A percentile compares a stretch with the other conserved stretches of the same genome.
Evolutionary conservation across 2,113 vertebrate species (phyloP).

Genomic region (Bubalus kerabau): DNA sequence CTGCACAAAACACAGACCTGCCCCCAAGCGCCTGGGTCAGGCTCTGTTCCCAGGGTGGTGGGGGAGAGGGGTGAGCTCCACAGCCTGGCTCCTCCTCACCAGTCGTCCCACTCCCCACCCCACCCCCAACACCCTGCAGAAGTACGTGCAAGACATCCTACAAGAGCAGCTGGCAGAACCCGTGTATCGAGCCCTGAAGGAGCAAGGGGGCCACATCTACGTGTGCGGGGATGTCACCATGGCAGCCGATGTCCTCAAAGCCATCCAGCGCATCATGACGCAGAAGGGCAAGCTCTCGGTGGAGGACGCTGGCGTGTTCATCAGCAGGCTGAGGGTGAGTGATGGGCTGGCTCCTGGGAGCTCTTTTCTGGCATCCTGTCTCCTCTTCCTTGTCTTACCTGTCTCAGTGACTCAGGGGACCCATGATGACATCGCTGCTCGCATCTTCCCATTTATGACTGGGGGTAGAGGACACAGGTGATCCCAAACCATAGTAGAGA

Average conservation of each 20-base stretch:
- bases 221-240: constrained; percentile 98
- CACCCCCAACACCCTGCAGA: constrained; percentile 77
- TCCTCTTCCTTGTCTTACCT: background rate
- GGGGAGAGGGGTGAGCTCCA: fast-evolving
- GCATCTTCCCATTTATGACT: background rate
- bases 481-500: too few species aligned
- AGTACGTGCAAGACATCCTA: constrained; percentile 96
- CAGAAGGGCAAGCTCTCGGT: constrained; percentile 89
- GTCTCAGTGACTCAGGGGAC: background rate
- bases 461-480: background rate
- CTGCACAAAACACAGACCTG: background rate
- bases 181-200: constrained; percentile 89
- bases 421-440: background rate
- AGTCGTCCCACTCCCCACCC: background rate
- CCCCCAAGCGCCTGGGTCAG: too few species aligned
- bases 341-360: fast-evolving
- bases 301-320: constrained; percentile 92
- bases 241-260: constrained; percentile 97
- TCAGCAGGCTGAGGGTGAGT: constrained; percentile 94
- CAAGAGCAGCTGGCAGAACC: constrained; percentile 92
- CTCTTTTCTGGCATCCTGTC: background rate
- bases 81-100: fast-evolving
- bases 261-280: constrained; percentile 90
- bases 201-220: constrained; percentile 95
- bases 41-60: background rate